These are phyloP conservation scores for Fistularia commersonii DNA, from an alignment of 2,797 vertebrate genomes.

Conservation along the genomic window DNA sequence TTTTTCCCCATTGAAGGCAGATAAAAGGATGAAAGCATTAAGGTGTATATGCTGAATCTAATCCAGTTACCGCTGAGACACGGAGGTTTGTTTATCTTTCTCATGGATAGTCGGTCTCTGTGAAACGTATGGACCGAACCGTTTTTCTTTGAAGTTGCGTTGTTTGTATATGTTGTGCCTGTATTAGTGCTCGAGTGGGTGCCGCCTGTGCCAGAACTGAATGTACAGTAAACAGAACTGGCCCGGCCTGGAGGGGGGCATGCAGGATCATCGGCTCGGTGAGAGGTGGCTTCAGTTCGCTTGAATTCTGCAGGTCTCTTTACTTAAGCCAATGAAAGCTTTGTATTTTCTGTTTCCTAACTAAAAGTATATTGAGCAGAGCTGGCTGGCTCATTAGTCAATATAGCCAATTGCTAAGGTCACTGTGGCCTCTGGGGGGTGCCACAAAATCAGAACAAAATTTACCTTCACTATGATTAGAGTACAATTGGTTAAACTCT, in stretches of 20 bases:
- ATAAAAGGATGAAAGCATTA: not conserved
- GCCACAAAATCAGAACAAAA: too few species aligned
- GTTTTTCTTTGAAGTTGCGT: conserved; percentile 7
- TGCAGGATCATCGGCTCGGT: conserved; percentile 4
- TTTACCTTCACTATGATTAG: too few species aligned
- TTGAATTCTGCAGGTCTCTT: not conserved
- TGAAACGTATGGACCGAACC: conserved; percentile 15
- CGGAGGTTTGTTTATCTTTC: conserved; percentile 34
- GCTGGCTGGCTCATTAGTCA: too few species aligned
- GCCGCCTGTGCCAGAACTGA: conserved; percentile 15
- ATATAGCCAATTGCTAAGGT: too few species aligned
- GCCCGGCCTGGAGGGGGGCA: conserved; percentile 1
- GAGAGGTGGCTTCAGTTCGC: conserved; percentile 1
- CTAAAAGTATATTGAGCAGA: not conserved
- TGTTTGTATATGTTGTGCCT: conserved; percentile 12
- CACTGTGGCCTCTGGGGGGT: too few species aligned
- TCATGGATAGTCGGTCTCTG: conserved; percentile 16
- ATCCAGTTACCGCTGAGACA: conserved; percentile 25
- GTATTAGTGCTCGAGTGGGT: not conserved
- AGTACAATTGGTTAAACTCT: too few species aligned
- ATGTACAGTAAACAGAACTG: conserved; percentile 40
- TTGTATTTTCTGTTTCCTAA: not conserved
- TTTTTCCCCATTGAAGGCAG: too few species aligned
- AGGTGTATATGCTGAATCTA: conserved; percentile 28
- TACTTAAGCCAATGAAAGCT: too few species aligned